Evolutionary conservation across 2,888 invertebrate genomes (phyloP), one percentile per base, ranked within the genome.

Genomic region (Pachydiplax longipennis): DNA sequence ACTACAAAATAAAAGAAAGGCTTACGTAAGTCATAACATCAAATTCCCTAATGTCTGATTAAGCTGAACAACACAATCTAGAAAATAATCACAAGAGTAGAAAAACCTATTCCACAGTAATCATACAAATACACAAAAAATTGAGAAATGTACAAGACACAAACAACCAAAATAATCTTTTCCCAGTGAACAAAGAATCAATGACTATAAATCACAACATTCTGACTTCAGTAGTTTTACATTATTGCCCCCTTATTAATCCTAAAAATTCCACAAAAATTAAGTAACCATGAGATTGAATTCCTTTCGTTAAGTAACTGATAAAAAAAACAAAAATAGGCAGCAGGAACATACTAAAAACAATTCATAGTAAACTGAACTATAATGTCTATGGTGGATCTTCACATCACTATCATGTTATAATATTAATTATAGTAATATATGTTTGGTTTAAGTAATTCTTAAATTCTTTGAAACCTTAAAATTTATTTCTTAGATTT

Each of bases 1-100:
- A 87, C 87, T 87, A 65, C 58, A 87, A 22, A 65, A 35, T 87
- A 37, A 87, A 87, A 65, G 87, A 58, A 87, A 87, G 87, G 8
- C 58, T 87, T 37, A 65, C 25, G 18, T 3, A 61, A 87, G 61
- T n/a, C 10, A 73, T 25, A 73, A 73, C 73, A 73, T 87, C 35
- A n/a, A 35, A 40, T 37, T 37, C 65, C 37, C 37, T 37, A 37
- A 10, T 13, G 6, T 37, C 58, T 87, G 37, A n/a, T 40, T 13
- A 87, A 6, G n/a, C n/a, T 87, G 40, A n/a, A 22, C 40, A 87
- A 61, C 53, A 37, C 22, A 87, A 35, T 61, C 35, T 5, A 87
- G 35, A 58, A 58, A 87, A 31, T 8, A 53, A 83, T 53, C 82
- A 53, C 53, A 83, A 87, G 35, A 58, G 37, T 58, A 61, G 53